These are phyloP conservation scores for Choreutis nemorana DNA, from an alignment of 2,888 invertebrate genomes.

Conservation along the genomic window DNA sequence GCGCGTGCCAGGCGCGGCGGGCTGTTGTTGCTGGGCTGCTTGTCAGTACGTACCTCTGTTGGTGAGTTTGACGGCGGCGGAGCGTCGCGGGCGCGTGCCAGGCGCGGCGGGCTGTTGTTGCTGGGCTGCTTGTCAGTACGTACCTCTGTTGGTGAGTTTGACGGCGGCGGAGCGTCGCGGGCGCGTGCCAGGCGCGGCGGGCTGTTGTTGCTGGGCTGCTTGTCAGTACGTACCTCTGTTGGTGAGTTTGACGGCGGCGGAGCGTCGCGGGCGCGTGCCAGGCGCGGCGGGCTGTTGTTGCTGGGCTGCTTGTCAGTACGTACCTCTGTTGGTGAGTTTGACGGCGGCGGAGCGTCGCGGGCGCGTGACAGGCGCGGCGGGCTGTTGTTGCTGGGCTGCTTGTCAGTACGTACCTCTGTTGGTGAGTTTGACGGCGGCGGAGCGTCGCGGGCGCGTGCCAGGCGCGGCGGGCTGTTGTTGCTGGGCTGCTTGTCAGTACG, in stretches of 20 bases:
- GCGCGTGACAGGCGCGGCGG: constrained; percentile 70
- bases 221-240: constrained; percentile 58
- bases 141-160: constrained; percentile 64
- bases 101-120: too few species aligned
- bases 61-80: constrained; percentile 71
- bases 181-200: constrained; percentile 70
- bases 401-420: constrained; percentile 58
- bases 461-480: too few species aligned
- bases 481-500: too few species aligned
- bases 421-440: constrained; percentile 71
- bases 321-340: constrained; percentile 64
- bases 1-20: constrained; percentile 70
- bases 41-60: constrained; percentile 58
- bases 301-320: too few species aligned
- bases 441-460: constrained; percentile 71
- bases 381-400: too few species aligned
- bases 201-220: too few species aligned
- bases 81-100: constrained; percentile 71
- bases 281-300: too few species aligned
- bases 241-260: constrained; percentile 71
- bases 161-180: constrained; percentile 73
- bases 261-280: constrained; percentile 71
- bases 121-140: too few species aligned
- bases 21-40: too few species aligned
- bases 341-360: constrained; percentile 73